These are phyloP conservation scores for Anguilla rostrata DNA, from an alignment of 2,113 vertebrate genomes.

Conservation along the genomic window DNA sequence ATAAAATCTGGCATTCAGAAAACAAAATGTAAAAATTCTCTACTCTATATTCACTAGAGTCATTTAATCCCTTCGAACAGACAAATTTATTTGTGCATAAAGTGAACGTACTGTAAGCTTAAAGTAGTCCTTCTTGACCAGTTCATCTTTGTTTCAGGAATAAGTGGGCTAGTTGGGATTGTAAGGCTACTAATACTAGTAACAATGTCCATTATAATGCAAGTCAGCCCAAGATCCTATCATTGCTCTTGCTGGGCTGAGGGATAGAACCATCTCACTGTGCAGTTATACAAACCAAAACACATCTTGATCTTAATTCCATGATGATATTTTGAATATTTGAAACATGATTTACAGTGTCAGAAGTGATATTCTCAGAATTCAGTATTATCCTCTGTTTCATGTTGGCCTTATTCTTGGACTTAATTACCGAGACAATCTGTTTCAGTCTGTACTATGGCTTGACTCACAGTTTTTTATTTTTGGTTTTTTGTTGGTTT, in stretches of 20 bases:
- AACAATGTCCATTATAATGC: background rate
- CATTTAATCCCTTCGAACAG: background rate
- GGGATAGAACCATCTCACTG: background rate
- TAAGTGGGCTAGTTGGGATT: background rate
- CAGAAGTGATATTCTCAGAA: background rate
- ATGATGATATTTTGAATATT: background rate
- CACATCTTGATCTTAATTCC: background rate
- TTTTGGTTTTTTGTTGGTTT: background rate
- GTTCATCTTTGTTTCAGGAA: background rate
- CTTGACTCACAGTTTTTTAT: too few relatives aligned
- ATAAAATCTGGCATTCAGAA: background rate
- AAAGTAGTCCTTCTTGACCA: background rate
- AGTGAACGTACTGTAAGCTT: background rate
- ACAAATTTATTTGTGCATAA: background rate
- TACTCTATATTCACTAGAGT: background rate
- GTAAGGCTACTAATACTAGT: background rate
- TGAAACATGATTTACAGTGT: background rate
- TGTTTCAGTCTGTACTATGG: background rate
- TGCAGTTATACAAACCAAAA: slow-evolving; percentile 4
- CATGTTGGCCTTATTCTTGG: background rate
- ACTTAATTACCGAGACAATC: background rate
- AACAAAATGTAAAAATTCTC: background rate
- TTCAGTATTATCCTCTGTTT: background rate
- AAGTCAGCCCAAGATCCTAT: background rate
- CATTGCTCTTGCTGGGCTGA: background rate